Evolutionary conservation across 2,797 vertebrate genomes (phyloP).

Genomic region (Philypnodon macrostomus): DNA sequence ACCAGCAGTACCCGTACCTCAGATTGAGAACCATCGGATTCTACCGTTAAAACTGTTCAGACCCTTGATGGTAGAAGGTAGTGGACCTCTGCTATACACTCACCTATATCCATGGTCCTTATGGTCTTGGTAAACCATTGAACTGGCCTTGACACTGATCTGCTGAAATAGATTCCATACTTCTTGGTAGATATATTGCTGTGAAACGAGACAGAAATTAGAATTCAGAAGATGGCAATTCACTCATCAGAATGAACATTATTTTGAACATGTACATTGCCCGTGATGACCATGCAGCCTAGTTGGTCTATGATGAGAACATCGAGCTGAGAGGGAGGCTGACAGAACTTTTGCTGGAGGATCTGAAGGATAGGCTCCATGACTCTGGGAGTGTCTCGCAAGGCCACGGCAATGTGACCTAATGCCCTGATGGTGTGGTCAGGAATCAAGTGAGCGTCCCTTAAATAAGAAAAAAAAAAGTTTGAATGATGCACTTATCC

Average conservation of each 20-base stretch:
- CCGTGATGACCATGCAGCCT: conserved; percentile 97
- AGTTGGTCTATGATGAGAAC: conserved; percentile 97
- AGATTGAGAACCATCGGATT: no score
- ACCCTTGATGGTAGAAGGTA: no score
- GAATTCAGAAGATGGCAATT: neutral
- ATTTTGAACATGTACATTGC: conserved; percentile 80
- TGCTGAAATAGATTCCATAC: conserved; percentile 99
- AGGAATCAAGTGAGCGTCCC: conserved; percentile 95
- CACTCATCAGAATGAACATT: neutral
- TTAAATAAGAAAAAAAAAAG: no score
- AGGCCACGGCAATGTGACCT: conserved; percentile 93
- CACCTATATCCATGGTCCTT: conserved; percentile 98
- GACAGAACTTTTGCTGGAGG: conserved; percentile 98
- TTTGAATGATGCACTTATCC: no score
- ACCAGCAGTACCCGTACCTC: no score
- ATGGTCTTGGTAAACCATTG: conserved; percentile 94
- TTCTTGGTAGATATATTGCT: conserved; percentile 99
- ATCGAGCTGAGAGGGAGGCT: conserved; percentile 93
- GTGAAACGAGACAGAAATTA: conserved; percentile 12
- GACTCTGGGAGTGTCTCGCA: conserved; percentile 93
- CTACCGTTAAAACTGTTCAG: no score
- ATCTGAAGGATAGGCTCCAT: conserved; percentile 99
- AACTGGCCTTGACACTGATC: conserved; percentile 98
- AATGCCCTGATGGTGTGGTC: conserved; percentile 96
- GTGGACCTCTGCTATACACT: conserved; percentile 5